Evolutionary conservation across 23 tunicate genomes (phyloP).

Genomic region (Halocynthia aurantium): DNA sequence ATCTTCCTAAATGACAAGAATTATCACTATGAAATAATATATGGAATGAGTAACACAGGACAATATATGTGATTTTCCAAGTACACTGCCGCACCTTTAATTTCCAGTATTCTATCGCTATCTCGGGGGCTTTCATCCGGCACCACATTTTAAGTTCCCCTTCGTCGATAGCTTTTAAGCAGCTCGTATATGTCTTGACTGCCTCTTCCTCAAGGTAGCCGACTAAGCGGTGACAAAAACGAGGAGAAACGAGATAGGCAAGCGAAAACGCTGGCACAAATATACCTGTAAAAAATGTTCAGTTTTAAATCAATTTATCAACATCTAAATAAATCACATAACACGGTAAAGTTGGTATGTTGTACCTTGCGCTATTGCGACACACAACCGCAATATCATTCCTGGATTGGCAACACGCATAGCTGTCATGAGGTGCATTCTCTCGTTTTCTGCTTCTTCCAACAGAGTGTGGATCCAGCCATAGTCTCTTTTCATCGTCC

Average conservation of each 20-base stretch:
- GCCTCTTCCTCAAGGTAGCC: slow-evolving; percentile 92
- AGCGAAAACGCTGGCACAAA: slow-evolving; percentile 74
- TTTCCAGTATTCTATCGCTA: slow-evolving; percentile 88
- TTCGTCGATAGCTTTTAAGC: slow-evolving; percentile 67
- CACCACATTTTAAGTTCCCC: slow-evolving; percentile 89
- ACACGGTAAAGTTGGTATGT: not conserved
- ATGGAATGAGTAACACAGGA: not conserved
- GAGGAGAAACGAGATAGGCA: slow-evolving; percentile 74
- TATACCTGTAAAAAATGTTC: slow-evolving; percentile 24
- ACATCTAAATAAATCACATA: no score
- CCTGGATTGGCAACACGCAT: slow-evolving; percentile 88
- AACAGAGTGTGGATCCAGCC: slow-evolving; percentile 90
- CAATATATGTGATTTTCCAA: not conserved
- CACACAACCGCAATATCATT: slow-evolving; percentile 40
- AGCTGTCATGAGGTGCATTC: slow-evolving; percentile 94
- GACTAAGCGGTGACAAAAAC: slow-evolving; percentile 89
- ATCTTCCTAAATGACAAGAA: slow-evolving; percentile 37
- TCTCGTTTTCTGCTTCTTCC: slow-evolving; percentile 90
- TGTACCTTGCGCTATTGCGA: slow-evolving; percentile 62
- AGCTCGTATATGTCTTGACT: slow-evolving; percentile 67
- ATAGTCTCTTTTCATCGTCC: slow-evolving; percentile 68
- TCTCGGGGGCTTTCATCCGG: slow-evolving; percentile 90
- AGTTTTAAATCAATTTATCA: no score
- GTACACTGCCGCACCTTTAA: slow-evolving; percentile 9
- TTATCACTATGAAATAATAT: not conserved